phyloP scores from a whole-genome alignment of 2,888 invertebrate species.

The Bhutanitis thaidina region DNA sequence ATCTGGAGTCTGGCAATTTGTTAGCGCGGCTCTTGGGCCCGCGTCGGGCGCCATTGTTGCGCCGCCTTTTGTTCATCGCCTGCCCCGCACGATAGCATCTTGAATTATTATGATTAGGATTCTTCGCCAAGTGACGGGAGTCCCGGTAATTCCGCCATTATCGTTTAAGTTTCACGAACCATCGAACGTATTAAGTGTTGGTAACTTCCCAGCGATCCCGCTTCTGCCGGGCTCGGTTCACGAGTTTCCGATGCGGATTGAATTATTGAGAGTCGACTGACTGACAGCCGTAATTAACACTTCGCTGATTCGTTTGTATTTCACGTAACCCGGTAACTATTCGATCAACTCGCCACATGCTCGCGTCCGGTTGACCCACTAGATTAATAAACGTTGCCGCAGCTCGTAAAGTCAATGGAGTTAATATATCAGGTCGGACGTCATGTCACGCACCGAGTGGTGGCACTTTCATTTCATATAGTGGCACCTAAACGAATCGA shows the following conservation, averaged over 20 bases:
- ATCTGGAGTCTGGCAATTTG: slow-evolving; percentile 77
- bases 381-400: slow-evolving; percentile 70
- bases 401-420: slow-evolving; percentile 69
- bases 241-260: not conserved
- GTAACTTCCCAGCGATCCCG: not conserved
- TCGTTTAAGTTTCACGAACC: slow-evolving; percentile 37
- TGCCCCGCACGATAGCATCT: slow-evolving; percentile 71
- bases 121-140: slow-evolving; percentile 74
- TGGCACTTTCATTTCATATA: slow-evolving; percentile 73
- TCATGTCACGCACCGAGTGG: slow-evolving; percentile 56
- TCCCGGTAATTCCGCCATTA: slow-evolving; percentile 70
- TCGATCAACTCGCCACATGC: slow-evolving; percentile 50
- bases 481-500: slow-evolving; percentile 70
- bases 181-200: slow-evolving; percentile 6
- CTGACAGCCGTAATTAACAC: slow-evolving; percentile 1
- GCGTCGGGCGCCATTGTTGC: slow-evolving; percentile 73
- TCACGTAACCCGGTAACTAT: slow-evolving; percentile 33
- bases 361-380: slow-evolving; percentile 43
- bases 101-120: slow-evolving; percentile 80
- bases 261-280: not conserved
- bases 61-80: slow-evolving; percentile 74
- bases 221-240: not conserved
- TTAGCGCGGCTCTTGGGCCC: slow-evolving; percentile 65
- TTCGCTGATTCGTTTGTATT: slow-evolving; percentile 11
- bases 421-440: slow-evolving; percentile 62